These are phyloP conservation scores for Poecilobothrus nobilitatus DNA, from an alignment of 2,888 invertebrate species.

Conservation along the genomic window DNA sequence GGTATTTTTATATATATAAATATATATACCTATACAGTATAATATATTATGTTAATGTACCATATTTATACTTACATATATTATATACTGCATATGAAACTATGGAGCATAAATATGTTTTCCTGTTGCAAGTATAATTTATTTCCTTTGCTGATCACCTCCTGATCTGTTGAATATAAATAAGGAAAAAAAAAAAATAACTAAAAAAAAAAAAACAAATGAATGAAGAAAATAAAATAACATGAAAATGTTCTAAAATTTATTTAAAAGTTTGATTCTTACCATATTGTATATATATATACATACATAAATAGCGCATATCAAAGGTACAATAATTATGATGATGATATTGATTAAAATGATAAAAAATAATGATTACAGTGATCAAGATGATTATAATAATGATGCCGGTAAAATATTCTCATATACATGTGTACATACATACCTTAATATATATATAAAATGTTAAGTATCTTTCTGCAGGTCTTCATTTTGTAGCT, in stretches of 20 bases:
- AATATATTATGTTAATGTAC: too few species aligned
- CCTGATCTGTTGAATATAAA: slow-evolving; percentile 6
- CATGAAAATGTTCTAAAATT: background rate
- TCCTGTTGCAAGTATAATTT: slow-evolving; percentile 6
- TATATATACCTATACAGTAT: too few species aligned
- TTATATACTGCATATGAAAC: background rate
- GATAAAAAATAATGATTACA: too few species aligned
- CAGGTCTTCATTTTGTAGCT: slow-evolving; percentile 11
- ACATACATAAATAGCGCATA: too few species aligned
- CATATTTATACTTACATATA: background rate
- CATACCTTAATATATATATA: background rate
- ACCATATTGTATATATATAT: background rate
- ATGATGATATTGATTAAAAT: too few species aligned
- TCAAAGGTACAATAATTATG: too few species aligned
- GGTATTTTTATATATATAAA: too few species aligned
- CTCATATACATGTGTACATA: background rate
- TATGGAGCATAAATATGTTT: slow-evolving; percentile 1
- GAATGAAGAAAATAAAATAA: background rate
- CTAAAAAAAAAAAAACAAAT: background rate
- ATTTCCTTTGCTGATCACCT: slow-evolving; percentile 1
- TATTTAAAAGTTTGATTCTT: background rate
- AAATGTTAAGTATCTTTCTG: slow-evolving; percentile 11
- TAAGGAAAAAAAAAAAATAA: background rate
- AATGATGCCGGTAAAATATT: background rate
- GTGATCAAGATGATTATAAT: background rate